Base-by-base conservation (phyloP, 2,113 vertebrate species). In the Prunella himalayana region DNA sequence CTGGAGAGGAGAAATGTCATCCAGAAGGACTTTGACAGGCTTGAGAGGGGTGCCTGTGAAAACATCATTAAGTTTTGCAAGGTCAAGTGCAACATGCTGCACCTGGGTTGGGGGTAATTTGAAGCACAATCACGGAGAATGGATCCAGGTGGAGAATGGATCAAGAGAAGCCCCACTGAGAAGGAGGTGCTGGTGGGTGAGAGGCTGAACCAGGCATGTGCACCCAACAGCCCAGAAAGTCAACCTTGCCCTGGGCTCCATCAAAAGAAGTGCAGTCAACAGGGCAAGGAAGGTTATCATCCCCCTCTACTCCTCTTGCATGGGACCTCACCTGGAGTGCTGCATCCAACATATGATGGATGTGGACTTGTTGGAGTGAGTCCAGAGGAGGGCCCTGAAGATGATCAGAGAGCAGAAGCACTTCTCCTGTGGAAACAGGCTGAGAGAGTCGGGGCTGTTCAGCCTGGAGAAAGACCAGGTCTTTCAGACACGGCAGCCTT, bases 21-120 rank as follows among this genome's bases (percentile, higher is more conserved):
- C 10, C 4, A 50, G 22, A 50, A 17, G 12, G 44, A 44, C 35
- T 42, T 23, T 8, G 27, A 33, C 60, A 73, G 27, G 33, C 9
- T 44, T 51, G 15, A 44, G 27, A 50, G 10, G 5, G 5, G 4
- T 0, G 0, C 23, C 27, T 33, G 10, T 24, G 60, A 44, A 88
- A 73, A 33, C 6, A 8, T 15, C 10, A 20, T 11, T 12, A 44
- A 28, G 23, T 59, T 59, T 33, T n/a, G 17, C 22, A 51, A 59
- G 23, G 44, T 51, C 44, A 73, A 28, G 27, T 28, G 17, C 50
- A 35, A 64, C n/a, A 18, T 25, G 20, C 35, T 64, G 6, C 20
- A 35, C 9, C 25, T 17, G 25, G 35, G 17, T 13, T 27, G 15
- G 44, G 44, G 5, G 12, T 16, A 50, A 73, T 37, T 88, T 15